Base-by-base conservation (phyloP, 2,797 vertebrate species). In the Rhynchotus rufescens region DNA sequence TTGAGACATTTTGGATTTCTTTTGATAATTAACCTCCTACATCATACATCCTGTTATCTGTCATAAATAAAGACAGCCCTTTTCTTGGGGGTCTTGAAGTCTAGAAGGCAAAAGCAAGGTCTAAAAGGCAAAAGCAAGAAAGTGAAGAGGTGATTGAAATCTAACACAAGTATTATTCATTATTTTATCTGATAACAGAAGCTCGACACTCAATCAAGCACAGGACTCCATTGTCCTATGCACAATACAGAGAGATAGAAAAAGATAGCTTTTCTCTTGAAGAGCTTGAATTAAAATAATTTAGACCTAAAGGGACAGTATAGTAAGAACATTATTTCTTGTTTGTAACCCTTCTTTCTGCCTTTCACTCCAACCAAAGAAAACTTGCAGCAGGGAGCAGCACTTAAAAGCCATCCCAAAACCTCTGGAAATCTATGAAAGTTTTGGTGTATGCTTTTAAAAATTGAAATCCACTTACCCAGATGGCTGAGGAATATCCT, bases 1-100 rank as follows among this genome's bases (percentile, higher is more conserved):
- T 91, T 71, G 26, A 30, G 73, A 47, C 13, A 38, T 60, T 92
- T 86, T 83, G 26, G 30, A 2, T 60, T 81, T 80, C 44, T 83
- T 92, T 85, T 85, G 30, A 59, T 66, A 89, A 90, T 92, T 88
- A 84, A 82, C 66, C 34, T 86, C 38, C 60, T 82, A 60, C 47
- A 83, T 34, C 23, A 72, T 45, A 30, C 40, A 73, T 79, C 51
- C 64, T 61, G 44, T 80, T 92, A 83, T 87, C 30, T 66, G 25
- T 87, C 77, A 86, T 47, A 83, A 94, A 89, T 87, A 83, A 90
- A 93, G 79, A 73, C 77, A 88, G 30, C 10, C 57, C 26, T 78
- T 89, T 62, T 76, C 73, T 86, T 79, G 62, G 90, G 47, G 23
- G 20, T 77, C 34, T 65, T 86, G 47, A 34, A 84, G 69, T 76